Evolutionary conservation across 2,888 invertebrate genomes (phyloP), one percentile per base, ranked within the genome.

Genomic region (Aphodius granarius): DNA sequence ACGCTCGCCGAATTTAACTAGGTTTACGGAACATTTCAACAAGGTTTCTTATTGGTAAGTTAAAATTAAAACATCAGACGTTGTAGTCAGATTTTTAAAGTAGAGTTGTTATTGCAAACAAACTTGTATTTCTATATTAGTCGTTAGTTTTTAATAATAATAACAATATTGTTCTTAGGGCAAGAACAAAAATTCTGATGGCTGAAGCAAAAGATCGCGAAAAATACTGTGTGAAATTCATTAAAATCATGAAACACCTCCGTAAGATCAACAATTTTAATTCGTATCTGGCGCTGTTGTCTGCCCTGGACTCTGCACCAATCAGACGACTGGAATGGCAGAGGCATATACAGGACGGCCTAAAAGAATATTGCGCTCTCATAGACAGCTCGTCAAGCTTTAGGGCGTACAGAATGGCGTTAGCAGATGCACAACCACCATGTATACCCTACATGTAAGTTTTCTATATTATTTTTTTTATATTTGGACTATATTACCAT

Each of bases 391-490:
- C 97, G n/a, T 96, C 96, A 63, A 98, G 98, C 82, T 99, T 99
- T 90, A 91, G 97, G 82, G 95, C 97, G n/a, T 99, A 99, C 87
- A 90, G 99, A 74, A 95, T 94, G 86, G 97, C 98, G 70, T 89
- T 99, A 80, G 94, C 96, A 4, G 97, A 97, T 85, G 97, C 98
- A 4, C 94, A 95, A 85, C 98, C 99, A 43, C 99, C 99, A 43
- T 99, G 99, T 87, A 98, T 99, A 89, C 99, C 99, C 3, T 99
- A 99, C 88, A 97, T 99, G 98, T 98, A 89, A 91, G 94, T 91
- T 72, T 72, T 64, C 18, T 13, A 22, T 71, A 1, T 65, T 20
- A 75, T n/a, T 20, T 66, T 66, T 65, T 70, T 70, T 17, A 74
- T 21, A 23, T 77, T 73, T 73, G 64, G n/a, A 65, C 73, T 72